These are phyloP conservation scores for Fregata magnificens DNA, from an alignment of 2,113 vertebrate genomes.

Conservation along the genomic window DNA sequence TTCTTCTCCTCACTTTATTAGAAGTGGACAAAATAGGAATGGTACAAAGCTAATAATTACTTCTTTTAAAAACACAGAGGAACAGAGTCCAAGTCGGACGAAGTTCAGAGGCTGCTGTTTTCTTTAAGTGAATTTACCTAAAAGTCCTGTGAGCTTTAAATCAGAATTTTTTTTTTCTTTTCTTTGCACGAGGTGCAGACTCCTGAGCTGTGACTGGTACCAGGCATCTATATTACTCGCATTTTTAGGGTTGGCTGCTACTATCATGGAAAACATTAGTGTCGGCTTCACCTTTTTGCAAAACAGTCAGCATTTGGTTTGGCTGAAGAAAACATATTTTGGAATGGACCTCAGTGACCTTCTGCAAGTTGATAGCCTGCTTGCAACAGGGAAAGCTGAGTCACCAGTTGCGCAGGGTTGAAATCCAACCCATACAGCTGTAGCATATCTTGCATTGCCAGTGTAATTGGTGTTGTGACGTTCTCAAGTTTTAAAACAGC, in stretches of 20 bases:
- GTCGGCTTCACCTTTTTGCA: slow-evolving; percentile 31
- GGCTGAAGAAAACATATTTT: slow-evolving; percentile 44
- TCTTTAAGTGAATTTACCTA: background rate
- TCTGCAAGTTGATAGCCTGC: slow-evolving; percentile 14
- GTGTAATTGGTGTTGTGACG: background rate
- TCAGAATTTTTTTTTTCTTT: background rate
- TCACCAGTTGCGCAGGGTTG: background rate
- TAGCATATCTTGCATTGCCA: background rate
- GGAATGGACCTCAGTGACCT: slow-evolving; percentile 15
- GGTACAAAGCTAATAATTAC: background rate
- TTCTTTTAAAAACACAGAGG: background rate
- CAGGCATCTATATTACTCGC: background rate
- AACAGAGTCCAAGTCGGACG: background rate
- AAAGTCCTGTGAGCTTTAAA: background rate
- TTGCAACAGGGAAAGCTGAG: slow-evolving; percentile 22
- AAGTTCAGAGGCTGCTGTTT: background rate
- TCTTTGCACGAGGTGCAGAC: background rate
- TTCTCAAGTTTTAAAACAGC: background rate
- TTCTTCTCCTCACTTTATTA: background rate
- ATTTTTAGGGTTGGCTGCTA: background rate
- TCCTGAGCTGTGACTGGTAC: background rate
- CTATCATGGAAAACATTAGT: background rate
- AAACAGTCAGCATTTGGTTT: slow-evolving; percentile 36
- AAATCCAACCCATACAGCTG: background rate
- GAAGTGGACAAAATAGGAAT: background rate